Evolutionary conservation across 2,888 invertebrate genomes (phyloP), one percentile per base, ranked within the genome.

Genomic region (Stenchaetothrips biformis): DNA sequence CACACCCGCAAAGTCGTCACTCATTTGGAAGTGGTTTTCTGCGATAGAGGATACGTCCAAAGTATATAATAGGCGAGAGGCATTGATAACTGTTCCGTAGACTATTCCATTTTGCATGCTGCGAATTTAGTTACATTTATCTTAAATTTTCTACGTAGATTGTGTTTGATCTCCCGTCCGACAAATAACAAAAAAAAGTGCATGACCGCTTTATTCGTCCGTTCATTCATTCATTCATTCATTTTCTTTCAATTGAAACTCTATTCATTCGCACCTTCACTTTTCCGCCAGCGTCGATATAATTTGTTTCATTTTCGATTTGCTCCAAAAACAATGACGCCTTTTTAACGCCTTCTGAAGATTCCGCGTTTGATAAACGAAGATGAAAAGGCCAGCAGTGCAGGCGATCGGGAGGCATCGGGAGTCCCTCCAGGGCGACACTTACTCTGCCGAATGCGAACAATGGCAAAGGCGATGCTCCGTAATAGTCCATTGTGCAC

Each of bases 11-110:
- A 74, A 74, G 67, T 74, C 67, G 25, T 74, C 25, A 11, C 67
- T 74, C 7, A 74, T 74, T 74, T 74, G 67, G 67, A 74, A 9
- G 25, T 25, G 67, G 67, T 74, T 74, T 74, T 25, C 67, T 74
- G 67, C 67, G 67, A 74, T 25, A 21, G 67, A 25, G 9, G 11
- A 21, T 25, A 11, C 67, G 21, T 74, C 67, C 11, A 74, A 74
- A 74, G 21, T 8, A 7, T 9, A 21, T 8, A 7, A 21, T 25
- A 21, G 8, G 67, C 21, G 25, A 25, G 67, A 74, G 67, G 67
- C 67, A 74, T 74, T 74, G 25, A 74, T 37, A 37, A 37, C 37
- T 37, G 37, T 37, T 37, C 37, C 37, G 37, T 37, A 37, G 37
- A 37, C 37, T 37, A 4, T 74, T 25, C 25, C 11, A 21, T 74